phyloP scores from a whole-genome alignment of 64 coral and sea anemone species.

The Dendronephthya gigantea region DNA sequence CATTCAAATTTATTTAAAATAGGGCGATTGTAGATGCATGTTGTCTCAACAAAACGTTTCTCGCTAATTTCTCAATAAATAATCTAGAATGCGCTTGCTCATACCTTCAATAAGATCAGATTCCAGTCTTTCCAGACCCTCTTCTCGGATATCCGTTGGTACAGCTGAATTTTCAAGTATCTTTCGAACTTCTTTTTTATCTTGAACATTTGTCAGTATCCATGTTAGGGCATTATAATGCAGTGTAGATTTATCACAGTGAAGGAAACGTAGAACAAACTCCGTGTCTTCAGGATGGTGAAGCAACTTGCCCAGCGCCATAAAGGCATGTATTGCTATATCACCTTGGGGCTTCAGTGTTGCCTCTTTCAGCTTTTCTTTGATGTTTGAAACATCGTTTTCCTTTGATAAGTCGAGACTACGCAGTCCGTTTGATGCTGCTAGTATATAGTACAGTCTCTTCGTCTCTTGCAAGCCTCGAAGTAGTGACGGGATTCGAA shows the following conservation, averaged over 20 bases:
- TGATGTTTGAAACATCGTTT: constrained; percentile 65
- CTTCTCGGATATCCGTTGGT: constrained; percentile 75
- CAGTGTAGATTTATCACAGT: constrained; percentile 80
- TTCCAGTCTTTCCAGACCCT: constrained; percentile 54
- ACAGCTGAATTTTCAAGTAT: constrained; percentile 68
- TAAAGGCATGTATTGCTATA: constrained; percentile 77
- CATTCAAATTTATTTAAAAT: too few relatives aligned
- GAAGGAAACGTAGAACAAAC: constrained; percentile 88
- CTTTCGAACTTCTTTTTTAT: constrained; percentile 63
- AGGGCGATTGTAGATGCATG: too few relatives aligned
- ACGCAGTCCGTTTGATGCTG: constrained; percentile 70
- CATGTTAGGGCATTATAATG: constrained; percentile 88
- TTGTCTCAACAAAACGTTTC: too few relatives aligned
- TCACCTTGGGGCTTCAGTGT: constrained; percentile 64
- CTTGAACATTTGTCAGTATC: constrained; percentile 74
- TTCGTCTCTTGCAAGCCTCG: constrained; percentile 78
- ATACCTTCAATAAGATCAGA: constrained; percentile 4
- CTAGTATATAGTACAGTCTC: constrained; percentile 66
- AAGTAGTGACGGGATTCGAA: constrained; percentile 55
- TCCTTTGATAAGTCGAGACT: constrained; percentile 55
- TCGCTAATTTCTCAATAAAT: too few relatives aligned
- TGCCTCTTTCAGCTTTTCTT: constrained; percentile 48
- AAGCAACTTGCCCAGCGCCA: constrained; percentile 66
- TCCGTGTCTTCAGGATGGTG: constrained; percentile 78
- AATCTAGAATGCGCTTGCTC: neutral